Percentiles rank a stretch among this genome's conserved stretches.
phyloP scores from a whole-genome alignment of 1,140 invertebrate genomes.

The Trichonephila clavipes region DNA sequence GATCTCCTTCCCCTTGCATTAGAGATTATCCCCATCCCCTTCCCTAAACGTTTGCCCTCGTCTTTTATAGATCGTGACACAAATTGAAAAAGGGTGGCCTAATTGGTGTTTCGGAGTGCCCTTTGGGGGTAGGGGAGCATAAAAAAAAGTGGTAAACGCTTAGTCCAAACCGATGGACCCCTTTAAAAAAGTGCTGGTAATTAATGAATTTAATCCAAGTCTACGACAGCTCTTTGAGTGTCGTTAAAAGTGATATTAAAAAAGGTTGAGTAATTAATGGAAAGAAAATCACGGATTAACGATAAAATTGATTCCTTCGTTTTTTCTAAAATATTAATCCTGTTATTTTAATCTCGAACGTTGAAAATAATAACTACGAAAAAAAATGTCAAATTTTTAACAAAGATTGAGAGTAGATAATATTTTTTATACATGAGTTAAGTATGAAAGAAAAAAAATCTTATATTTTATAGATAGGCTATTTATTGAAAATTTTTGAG shows the following conservation, averaged over 20 bases:
- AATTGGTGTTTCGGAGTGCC: slow-evolving; percentile 40
- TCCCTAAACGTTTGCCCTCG: slow-evolving; percentile 33
- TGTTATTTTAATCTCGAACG: too few relatives aligned
- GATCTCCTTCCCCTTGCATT: slow-evolving; percentile 38
- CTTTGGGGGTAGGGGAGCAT: neutral
- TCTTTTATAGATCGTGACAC: slow-evolving; percentile 66
- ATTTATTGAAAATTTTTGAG: too few relatives aligned
- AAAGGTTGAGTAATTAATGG: neutral
- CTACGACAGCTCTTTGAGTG: slow-evolving; percentile 8
- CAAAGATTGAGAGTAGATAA: too few relatives aligned
- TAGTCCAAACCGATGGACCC: neutral
- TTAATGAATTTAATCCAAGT: slow-evolving; percentile 46
- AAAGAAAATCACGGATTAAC: neutral
- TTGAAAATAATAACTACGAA: too few relatives aligned
- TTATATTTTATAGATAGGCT: too few relatives aligned
- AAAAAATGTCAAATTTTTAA: too few relatives aligned
- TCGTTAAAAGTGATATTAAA: neutral
- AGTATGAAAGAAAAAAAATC: too few relatives aligned
- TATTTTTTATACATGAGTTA: too few relatives aligned
- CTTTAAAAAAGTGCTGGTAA: slow-evolving; percentile 11
- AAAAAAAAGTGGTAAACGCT: neutral
- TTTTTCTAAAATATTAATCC: neutral
- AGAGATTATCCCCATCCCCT: slow-evolving; percentile 31
- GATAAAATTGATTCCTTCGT: neutral
- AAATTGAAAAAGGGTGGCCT: slow-evolving; percentile 63